Evolutionary conservation across 1,140 invertebrate species (phyloP).

Genomic region (Philotrypesis tridentata): DNA sequence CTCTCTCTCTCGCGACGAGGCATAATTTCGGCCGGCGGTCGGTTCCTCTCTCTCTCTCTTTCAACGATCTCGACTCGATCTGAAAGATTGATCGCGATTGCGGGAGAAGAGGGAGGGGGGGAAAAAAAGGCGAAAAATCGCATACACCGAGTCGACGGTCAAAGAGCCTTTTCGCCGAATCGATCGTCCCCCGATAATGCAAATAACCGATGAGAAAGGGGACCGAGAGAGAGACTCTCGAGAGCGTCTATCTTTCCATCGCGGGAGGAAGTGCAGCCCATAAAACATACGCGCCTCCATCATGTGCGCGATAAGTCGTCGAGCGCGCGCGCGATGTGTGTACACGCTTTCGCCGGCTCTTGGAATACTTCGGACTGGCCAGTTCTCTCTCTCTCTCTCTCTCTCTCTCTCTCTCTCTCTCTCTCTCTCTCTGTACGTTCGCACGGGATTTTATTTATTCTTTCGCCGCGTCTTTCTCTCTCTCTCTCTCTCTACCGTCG

Average conservation of each 20-base stretch:
- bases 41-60: too few relatives aligned
- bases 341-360: constrained; percentile 33
- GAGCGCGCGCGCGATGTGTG: constrained; percentile 25
- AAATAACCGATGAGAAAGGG: constrained; percentile 53
- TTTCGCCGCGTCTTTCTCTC: too few relatives aligned
- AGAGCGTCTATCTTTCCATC: constrained; percentile 55
- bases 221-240: constrained; percentile 33
- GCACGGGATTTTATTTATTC: constrained; percentile 19
- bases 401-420: too few relatives aligned
- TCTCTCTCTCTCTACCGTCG: not conserved
- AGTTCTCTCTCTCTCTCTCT: not conserved
- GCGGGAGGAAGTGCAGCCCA: constrained; percentile 55
- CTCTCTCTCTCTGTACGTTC: not conserved
- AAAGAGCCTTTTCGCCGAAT: constrained; percentile 54
- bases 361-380: constrained; percentile 16
- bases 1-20: constrained; percentile 5
- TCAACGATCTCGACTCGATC: constrained; percentile 24
- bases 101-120: too few relatives aligned
- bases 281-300: constrained; percentile 61
- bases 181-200: constrained; percentile 56
- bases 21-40: constrained; percentile 22
- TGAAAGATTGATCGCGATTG: constrained; percentile 41
- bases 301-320: constrained; percentile 44
- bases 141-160: not conserved
- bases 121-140: constrained; percentile 38